These are phyloP conservation scores for Bagarius yarrelli DNA, from an alignment of 2,113 vertebrate genomes.

Conservation along the genomic window DNA sequence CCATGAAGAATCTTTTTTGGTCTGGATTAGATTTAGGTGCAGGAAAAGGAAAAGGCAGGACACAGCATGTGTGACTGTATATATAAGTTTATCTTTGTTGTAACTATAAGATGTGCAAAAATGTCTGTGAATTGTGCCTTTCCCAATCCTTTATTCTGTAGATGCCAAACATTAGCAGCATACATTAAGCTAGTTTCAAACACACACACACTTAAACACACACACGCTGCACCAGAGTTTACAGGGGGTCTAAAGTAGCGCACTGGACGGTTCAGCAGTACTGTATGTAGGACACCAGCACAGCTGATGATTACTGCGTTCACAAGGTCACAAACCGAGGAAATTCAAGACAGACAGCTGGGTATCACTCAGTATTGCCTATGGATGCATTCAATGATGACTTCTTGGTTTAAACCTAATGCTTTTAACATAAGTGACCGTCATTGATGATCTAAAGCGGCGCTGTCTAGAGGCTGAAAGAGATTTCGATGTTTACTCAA, in stretches of 20 bases:
- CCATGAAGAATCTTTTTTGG: too few relatives aligned
- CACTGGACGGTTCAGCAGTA: neutral
- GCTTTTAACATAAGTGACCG: neutral
- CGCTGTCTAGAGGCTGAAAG: neutral
- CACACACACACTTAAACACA: neutral
- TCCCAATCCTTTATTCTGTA: neutral
- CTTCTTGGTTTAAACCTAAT: neutral
- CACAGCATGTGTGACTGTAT: too few relatives aligned
- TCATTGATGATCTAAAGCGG: neutral
- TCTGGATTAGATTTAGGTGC: too few relatives aligned
- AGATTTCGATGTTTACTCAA: neutral
- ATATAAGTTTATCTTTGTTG: too few relatives aligned
- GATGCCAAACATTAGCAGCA: neutral
- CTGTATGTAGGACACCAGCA: neutral
- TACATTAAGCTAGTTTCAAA: neutral
- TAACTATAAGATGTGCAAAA: too few relatives aligned
- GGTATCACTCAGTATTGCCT: neutral
- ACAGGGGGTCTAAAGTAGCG: neutral
- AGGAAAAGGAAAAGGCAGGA: too few relatives aligned
- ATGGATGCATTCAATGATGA: neutral
- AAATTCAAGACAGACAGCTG: neutral
- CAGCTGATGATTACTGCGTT: neutral
- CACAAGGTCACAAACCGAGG: neutral
- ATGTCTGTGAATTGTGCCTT: neutral
- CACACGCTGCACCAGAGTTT: slow-evolving; percentile 33